Base-by-base conservation (phyloP, 1,140 invertebrate species). In the Drosophila pseudoobscura region DNA sequence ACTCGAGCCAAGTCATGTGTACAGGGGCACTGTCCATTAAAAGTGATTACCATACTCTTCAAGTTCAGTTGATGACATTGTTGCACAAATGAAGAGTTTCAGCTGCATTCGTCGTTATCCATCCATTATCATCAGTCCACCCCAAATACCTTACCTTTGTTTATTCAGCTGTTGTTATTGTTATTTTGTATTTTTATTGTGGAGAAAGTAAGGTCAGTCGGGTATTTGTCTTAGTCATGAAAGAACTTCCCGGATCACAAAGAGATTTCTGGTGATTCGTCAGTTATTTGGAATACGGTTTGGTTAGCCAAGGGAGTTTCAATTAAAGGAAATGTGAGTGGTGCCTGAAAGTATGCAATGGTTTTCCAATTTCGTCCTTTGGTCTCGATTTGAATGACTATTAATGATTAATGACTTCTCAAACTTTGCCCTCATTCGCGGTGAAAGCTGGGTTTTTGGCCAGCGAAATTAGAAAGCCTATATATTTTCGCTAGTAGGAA, bases 201-300 rank as follows among this genome's bases (percentile, higher is more conserved):
- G 68, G 50, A 71, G 66, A 71, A 71, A 71, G 55, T 71, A 59
- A 53, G 49, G 66, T 71, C 46, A 60, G 24, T 39, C 15, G 8
- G 9, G 6, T n/a, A 8, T 17, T 31, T 46, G 6, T 45, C 31
- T 69, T 69, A 70, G 52, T 70, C 64, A 70, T 31, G 56, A 50
- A 47, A 24, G 20, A 17, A 69, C 52, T 50, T 69, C 35, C 52
- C 57, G 66, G 69, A 57, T 56, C 64, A 69, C 66, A 70, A 70
- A 70, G 45, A 26, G 8, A 43, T 17, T 43, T 31, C 43, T 55
- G 49, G 50, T 50, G 47, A 39, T 17, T 46, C 15, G 29, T n/a
- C n/a, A 8, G 20, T 8, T 11, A 24, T 13, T 5, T 17, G 24
- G 6, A 22, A 2, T 17, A 5, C 17, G 5, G 0, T 26, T 15